Base-by-base conservation (phyloP, 2,888 invertebrate genomes). In the Polyommatus icarus region DNA sequence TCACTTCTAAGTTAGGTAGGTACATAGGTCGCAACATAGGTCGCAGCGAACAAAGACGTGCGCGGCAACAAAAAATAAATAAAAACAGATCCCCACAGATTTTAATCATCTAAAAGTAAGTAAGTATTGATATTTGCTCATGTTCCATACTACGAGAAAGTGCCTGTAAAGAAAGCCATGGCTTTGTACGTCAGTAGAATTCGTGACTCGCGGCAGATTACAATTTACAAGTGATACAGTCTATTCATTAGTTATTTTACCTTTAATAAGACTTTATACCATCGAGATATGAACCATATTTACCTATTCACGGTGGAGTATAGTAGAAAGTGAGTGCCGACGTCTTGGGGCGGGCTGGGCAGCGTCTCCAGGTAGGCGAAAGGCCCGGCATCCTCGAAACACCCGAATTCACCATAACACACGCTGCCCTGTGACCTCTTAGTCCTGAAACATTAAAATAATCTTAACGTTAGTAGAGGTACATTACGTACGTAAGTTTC, bases 311-410 rank as follows among this genome's bases (percentile, higher is more conserved):
- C 92, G 1, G 95, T 95, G 0, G 96, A 96, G 89, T 96, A 97
- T 80, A 98, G 94, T 76, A 96, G 95, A 90, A 97, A 98, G 90
- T 96, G 96, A 0, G 98, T 98, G 83, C 96, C 96, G 81, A 99
- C 97, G 85, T 98, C 98, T 87, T 97, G 97, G 0, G 98, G 98
- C 29, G 97, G 94, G 77, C 97, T 96, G 3, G 98, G 98, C 79
- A 98, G 90, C 94, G 98, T 98, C 91, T 98, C 98, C 89, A 98
- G 91, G 87, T 98, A 98, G 77, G 97, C 97, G 88, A 98, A 98
- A 0, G 98, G 97, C 0, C 98, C 98, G 4, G 97, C 96, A 85
- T 98, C 98, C 85, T 98, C 97, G 92, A 98, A 99, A 87, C 99
- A 99, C 10, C 99, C 99, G 77, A 99, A 95, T 80, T 97, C 97